Percentiles rank a stretch among this genome's conserved stretches.
Conservation (phyloP, 2,113 vertebrate genomes). For the Hystrix brachyura region DNA sequence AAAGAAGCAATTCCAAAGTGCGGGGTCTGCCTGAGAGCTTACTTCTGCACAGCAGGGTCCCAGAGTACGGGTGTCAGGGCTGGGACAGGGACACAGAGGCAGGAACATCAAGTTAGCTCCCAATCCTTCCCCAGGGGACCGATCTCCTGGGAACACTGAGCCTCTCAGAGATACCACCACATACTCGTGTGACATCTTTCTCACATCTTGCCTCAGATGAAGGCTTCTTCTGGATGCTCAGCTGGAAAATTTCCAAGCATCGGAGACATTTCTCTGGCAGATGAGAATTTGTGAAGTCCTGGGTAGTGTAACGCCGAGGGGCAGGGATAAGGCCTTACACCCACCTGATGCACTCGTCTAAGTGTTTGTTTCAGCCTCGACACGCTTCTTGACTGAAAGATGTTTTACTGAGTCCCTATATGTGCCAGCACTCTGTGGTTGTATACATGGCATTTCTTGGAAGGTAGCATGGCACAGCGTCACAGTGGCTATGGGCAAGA, state of each 20-base stretch:
- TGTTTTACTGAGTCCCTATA: neutral
- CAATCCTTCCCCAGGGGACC: too few species aligned
- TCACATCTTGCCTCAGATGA: neutral
- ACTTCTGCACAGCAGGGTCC: neutral
- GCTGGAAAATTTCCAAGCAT: neutral
- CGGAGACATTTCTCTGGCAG: neutral
- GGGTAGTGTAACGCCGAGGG: neutral
- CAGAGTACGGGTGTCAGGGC: neutral
- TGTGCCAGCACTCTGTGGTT: neutral
- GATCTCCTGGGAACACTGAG: neutral
- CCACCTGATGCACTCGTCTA: fast-evolving
- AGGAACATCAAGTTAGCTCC: neutral
- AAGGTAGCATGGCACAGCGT: neutral
- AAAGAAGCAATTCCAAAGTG: neutral
- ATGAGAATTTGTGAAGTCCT: too few species aligned
- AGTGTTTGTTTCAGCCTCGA: neutral
- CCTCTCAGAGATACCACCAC: fast-evolving
- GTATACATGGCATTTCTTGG: too few species aligned
- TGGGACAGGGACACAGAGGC: neutral
- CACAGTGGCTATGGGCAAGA: neutral
- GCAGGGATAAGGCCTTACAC: neutral
- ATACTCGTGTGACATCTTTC: neutral
- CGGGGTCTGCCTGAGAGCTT: neutral
- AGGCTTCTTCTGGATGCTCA: neutral
- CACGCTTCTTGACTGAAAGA: neutral